Evolutionary conservation across 2,888 invertebrate species (phyloP), one percentile per base, ranked within the genome.

Genomic region (Stenchaetothrips biformis): DNA sequence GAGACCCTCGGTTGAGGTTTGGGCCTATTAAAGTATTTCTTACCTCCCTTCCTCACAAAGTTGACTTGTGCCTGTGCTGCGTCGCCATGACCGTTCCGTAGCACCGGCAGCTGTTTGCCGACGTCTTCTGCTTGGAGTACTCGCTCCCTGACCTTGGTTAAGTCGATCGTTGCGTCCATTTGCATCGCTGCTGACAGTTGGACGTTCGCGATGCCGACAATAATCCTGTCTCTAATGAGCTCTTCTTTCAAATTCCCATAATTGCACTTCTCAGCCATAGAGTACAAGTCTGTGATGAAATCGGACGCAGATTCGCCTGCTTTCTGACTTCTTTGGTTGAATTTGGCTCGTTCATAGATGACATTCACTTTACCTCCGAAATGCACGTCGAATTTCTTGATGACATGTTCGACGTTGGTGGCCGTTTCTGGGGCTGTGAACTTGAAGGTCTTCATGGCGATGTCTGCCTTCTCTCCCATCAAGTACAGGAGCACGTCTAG

Each of bases 311-410:
- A 18, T 49, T 79, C 81, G 8, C 74, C 80, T 47, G 48, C 79
- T 37, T 53, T 27, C 74, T 81, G 79, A 25, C 7, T 16, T 21
- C 81, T 21, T 47, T 53, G 25, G 25, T 79, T 81, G 78, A 84
- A 83, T 37, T 82, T 82, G n/a, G 81, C 82, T 48, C 83, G 74
- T 81, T 84, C 83, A 78, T 83, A 84, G 25, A 84, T 83, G 3
- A 82, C 74, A 80, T 84, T 84, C 49, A 81, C 83, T 79, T 83
- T 83, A 16, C 83, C 83, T 9, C 81, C 78, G 79, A 84, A 83
- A 80, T 83, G 82, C 37, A 53, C 53, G 80, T 79, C 48, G 79
- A 79, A 81, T 25, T 80, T 78, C 18, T 67, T n/a, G 7, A 59
- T 48, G 48, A 81, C 79, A 16, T n/a, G 47, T 13, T 27, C 47